Base-by-base conservation (phyloP, 2,888 invertebrate genomes). In the Clitarchus hookeri region DNA sequence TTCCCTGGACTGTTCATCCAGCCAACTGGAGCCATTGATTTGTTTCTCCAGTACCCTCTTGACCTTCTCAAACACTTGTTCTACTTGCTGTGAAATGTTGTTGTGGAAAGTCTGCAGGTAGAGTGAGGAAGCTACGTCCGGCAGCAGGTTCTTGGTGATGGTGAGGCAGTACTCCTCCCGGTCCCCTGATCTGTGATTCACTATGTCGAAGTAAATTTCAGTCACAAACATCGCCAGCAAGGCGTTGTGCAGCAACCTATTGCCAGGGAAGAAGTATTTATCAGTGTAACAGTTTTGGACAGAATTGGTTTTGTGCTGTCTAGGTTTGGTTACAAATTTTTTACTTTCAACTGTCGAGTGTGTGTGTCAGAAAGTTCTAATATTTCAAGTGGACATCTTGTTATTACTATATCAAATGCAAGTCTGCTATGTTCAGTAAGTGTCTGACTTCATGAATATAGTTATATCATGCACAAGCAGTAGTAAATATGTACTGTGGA, bases 141-240 rank as follows among this genome's bases (percentile, higher is more conserved):
- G 65, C 65, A 65, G 65, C 65, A 65, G n/a, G 65, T 19, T 65
- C 65, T 65, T 65, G 65, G 65, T 65, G 65, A 65, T 19, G n/a
- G 8, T n/a, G 65, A 65, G 65, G 65, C 65, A 65, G 6, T 65
- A 65, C 65, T n/a, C 23, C 23, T 65, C 65, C 65, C 65, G 19
- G 65, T 65, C 23, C 23, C 65, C 65, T n/a, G 23, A 8, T 8
- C n/a, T n/a, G 65, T 65, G 65, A 19, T 65, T n/a, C 19, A 65
- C n/a, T 0, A 65, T n/a, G 65, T 65, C 65, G 65, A n/a, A 65
- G 65, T 65, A 65, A 8, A 65, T 23, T 23, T n/a, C 65, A 2
- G 65, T 65, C 65, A 65, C 65, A n/a, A 65, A 65, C 65, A 65
- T 65, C 65, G 65, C 65, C 65, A 65, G 65, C 65, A 65, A 65